Evolutionary conservation across 1,140 invertebrate species (phyloP).

Genomic region (Scaptomyza hsui): DNA sequence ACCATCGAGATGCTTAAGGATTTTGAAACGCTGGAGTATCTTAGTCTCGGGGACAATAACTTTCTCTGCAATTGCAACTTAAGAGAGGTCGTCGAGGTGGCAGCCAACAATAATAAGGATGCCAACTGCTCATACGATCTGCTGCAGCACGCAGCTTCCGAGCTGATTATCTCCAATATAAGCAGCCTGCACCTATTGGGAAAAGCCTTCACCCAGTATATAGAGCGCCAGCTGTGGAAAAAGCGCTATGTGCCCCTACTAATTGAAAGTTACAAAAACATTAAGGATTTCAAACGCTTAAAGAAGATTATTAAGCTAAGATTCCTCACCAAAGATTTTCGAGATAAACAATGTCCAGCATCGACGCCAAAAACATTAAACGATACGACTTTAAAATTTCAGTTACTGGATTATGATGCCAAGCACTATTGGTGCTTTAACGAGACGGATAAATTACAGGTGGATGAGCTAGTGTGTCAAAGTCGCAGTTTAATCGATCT

Average conservation of each 20-base stretch:
- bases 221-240: constrained; percentile 51
- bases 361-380: constrained; percentile 21
- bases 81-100: constrained; percentile 84
- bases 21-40: constrained; percentile 64
- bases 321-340: constrained; percentile 24
- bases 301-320: constrained; percentile 55
- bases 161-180: constrained; percentile 21
- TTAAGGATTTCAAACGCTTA: constrained; percentile 42
- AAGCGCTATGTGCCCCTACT: constrained; percentile 48
- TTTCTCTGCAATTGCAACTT: constrained; percentile 85
- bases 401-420: constrained; percentile 78
- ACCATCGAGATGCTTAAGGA: constrained; percentile 85
- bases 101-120: constrained; percentile 67
- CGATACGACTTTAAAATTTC: constrained; percentile 61
- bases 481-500: constrained; percentile 22
- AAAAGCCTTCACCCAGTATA: neutral
- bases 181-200: constrained; percentile 4
- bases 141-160: constrained; percentile 1
- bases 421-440: constrained; percentile 79
- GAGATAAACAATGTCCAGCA: constrained; percentile 25
- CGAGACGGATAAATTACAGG: constrained; percentile 60
- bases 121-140: constrained; percentile 58
- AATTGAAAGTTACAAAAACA: constrained; percentile 52
- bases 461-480: constrained; percentile 65
- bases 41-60: constrained; percentile 85